Percentiles rank a stretch among this genome's conserved stretches.
Evolutionary conservation across 2,888 invertebrate genomes (phyloP).

Genomic region (Acrobasis consociella): DNA sequence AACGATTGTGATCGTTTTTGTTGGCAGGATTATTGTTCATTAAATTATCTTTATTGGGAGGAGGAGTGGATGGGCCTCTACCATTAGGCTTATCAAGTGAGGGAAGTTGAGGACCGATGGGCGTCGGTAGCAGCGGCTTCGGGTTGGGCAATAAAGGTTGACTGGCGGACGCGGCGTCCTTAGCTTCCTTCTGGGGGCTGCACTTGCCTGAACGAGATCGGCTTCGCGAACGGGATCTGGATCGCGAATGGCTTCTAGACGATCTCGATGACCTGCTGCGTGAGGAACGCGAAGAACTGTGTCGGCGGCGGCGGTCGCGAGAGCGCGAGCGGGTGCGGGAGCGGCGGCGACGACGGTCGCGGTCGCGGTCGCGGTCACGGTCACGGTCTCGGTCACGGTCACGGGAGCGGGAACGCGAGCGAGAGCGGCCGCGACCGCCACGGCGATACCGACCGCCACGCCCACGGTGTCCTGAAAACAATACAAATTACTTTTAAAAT

Average conservation of each 20-base stretch:
- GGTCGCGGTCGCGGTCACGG: conserved; percentile 59
- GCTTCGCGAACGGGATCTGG: conserved; percentile 73
- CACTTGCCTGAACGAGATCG: conserved; percentile 82
- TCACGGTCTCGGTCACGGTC: conserved; percentile 58
- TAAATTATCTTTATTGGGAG: conserved; percentile 35
- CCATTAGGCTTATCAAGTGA: conserved; percentile 41
- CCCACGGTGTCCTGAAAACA: conserved; percentile 63
- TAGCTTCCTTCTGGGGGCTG: conserved; percentile 67
- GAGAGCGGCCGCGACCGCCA: conserved; percentile 48
- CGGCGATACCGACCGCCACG: conserved; percentile 70
- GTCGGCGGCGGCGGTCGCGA: conserved; percentile 70
- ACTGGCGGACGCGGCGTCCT: conserved; percentile 54
- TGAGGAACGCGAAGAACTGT: conserved; percentile 72
- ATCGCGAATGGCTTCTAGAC: conserved; percentile 64
- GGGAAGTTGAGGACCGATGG: conserved; percentile 65
- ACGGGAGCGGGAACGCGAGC: conserved; percentile 50
- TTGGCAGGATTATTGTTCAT: conserved; percentile 15
- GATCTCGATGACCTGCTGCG: conserved; percentile 72
- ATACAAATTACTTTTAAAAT: not conserved
- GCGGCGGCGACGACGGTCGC: conserved; percentile 56
- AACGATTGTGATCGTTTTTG: conserved; percentile 34
- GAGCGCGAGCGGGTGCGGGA: conserved; percentile 56
- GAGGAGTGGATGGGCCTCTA: conserved; percentile 49
- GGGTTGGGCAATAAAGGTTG: conserved; percentile 56
- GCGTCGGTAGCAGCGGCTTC: conserved; percentile 55